phyloP scores from a whole-genome alignment of 1,140 invertebrate genomes.

The Penaeus japonicus region DNA sequence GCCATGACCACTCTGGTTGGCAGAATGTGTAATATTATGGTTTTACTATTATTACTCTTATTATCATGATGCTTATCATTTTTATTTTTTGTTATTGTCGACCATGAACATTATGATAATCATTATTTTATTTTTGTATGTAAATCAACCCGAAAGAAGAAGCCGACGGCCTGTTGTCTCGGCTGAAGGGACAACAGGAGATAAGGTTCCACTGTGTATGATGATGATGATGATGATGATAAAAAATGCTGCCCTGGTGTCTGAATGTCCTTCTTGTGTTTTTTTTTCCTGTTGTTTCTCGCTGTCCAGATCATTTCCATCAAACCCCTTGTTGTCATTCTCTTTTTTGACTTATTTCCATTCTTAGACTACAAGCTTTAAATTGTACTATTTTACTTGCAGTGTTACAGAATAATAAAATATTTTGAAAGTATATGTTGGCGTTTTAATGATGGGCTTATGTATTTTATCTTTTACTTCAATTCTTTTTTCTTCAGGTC shows the following conservation, averaged over 20 bases:
- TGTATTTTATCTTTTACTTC: not conserved
- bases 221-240: not conserved
- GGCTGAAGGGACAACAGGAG: no score
- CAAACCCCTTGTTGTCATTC: constrained; percentile 32
- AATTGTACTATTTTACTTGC: constrained; percentile 54
- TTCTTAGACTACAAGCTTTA: constrained; percentile 41
- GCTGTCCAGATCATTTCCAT: constrained; percentile 24
- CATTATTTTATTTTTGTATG: no score
- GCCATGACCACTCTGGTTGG: no score
- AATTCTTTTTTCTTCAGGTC: not conserved
- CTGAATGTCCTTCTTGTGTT: not conserved
- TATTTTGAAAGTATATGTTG: constrained; percentile 42
- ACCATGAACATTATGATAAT: no score
- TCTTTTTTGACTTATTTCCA: not conserved
- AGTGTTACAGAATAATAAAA: constrained; percentile 50
- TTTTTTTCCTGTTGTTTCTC: not conserved
- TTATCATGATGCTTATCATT: no score
- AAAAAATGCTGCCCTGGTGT: constrained; percentile 34
- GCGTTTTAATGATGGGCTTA: not conserved
- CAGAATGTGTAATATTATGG: no score
- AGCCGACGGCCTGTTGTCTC: no score
- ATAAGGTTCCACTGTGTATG: not conserved
- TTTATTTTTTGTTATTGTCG: no score
- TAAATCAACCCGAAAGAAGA: no score
- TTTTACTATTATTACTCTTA: no score